Base-by-base conservation (phyloP, 2,797 vertebrate species). In the Crax fasciolata region DNA sequence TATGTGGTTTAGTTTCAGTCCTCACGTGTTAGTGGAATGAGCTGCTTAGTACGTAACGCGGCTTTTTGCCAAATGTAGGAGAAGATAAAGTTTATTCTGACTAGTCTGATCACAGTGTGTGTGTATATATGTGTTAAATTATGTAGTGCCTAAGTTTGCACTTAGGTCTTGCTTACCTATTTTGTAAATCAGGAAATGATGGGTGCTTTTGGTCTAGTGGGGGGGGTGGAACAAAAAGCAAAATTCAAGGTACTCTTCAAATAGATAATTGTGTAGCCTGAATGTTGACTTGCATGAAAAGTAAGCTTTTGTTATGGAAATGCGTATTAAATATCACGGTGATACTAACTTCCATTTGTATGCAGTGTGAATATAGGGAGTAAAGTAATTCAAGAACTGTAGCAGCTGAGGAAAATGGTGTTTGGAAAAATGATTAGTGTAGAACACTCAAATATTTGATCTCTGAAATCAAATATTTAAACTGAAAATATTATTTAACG, bases 161-260 rank as follows among this genome's bases (percentile, higher is more conserved):
- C 12, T 62, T 66, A 38, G 71, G 15, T 73, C 11, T 92, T 84
- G 35, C 67, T 65, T 83, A 10, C 9, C 9, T 70, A 0, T 54
- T 93, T 76, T 51, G 41, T 79, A 82, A 89, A 74, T 92, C 30
- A 62, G 85, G 85, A 81, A 91, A 51, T 57, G 68, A 55, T 32
- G 20, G 35, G 44, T 87, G 48, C 32, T 71, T 95, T 87, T 78
- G 72, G 41, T 38, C 35, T 28, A 58, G 43, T 48, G 17, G 0
- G 0, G 32, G 27, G 38, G 10, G 54, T 15, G 17, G 49, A 51
- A 19, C 10, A 32, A 25, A 63, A 61, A 35, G 6, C 30, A 49
- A 70, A 20, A 25, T 39, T 13, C 19, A 39, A 44, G 41, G 35
- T 78, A 48, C 46, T 91, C 21, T 54, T 85, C 48, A 68, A 65